These are phyloP conservation scores for Conus ventricosus DNA, from an alignment of 1,140 invertebrate genomes.

Conservation along the genomic window DNA sequence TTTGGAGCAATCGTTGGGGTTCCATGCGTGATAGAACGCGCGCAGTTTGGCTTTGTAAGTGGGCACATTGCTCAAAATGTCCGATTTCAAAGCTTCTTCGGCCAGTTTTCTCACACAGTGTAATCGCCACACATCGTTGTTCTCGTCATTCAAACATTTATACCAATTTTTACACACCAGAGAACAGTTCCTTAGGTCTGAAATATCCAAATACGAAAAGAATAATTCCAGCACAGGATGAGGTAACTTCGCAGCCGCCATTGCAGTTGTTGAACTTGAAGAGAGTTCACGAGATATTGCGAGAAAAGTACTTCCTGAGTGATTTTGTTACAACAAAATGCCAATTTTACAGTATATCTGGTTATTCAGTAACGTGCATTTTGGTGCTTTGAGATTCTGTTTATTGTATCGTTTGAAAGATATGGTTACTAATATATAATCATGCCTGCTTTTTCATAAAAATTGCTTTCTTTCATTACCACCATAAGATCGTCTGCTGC, in stretches of 20 bases:
- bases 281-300: constrained; percentile 28
- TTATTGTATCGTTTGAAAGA: neutral
- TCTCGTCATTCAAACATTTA: constrained; percentile 91
- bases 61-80: constrained; percentile 90
- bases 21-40: constrained; percentile 97
- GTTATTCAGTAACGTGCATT: no score
- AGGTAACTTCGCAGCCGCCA: constrained; percentile 76
- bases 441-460: no score
- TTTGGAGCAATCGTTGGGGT: constrained; percentile 95
- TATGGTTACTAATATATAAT: neutral
- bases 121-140: constrained; percentile 95
- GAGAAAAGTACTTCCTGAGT: constrained; percentile 21
- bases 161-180: constrained; percentile 97
- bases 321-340: neutral
- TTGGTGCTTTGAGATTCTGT: neutral
- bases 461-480: neutral
- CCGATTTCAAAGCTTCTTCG: constrained; percentile 93
- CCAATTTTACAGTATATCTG: neutral
- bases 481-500: no score
- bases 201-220: constrained; percentile 93
- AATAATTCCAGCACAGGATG: constrained; percentile 93
- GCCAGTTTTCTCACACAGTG: constrained; percentile 91
- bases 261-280: constrained; percentile 38
- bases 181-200: constrained; percentile 90
- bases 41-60: constrained; percentile 96